Base-by-base conservation (phyloP, 64 coral and sea anemone species). In the Pocillopora damicornis region DNA sequence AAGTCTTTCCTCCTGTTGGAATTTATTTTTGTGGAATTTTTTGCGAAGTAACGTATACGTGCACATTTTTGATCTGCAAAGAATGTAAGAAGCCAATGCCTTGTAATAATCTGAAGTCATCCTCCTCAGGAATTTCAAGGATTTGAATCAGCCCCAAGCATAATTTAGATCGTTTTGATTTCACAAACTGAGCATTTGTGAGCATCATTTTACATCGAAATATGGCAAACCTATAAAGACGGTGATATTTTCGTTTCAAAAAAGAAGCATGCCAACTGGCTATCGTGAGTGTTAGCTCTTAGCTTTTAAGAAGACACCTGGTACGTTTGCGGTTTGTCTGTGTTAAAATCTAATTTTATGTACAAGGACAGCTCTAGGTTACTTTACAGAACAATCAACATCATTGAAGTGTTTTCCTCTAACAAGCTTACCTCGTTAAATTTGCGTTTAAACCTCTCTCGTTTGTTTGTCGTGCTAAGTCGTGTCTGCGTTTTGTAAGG, bases 51-150 rank as follows among this genome's bases (percentile, higher is more conserved):
- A 85, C 13, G 63, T 26, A 73, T 71, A 36, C 64, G 37, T 38
- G 16, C 65, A 13, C 80, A 83, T 83, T 67, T 63, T 83, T 71
- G 20, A 64, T 66, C 42, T 51, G 42, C 42, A 51, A 30, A 51
- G 42, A 36, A 16, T 83, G 18, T 85, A 72, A 85, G 81, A 67
- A 72, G 65, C 57, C 72, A 72, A 72, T 85, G 81, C 63, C 65
- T 18, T 38, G 63, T 72, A 72, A 73, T 71, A 85, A 85, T 72
- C 81, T 85, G 65, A 85, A 85, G 81, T 71, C 63, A 72, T 72
- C 61, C 81, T 63, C 38, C 14, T 67, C 11, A 67, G 80, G 81
- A 72, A 85, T 85, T 37, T 73, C 20, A 73, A 58, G 16, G 65
- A 85, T 85, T 72, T 72, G 22, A 85, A 85, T 85, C 37, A 56